phyloP scores from a whole-genome alignment of 1,140 invertebrate species.

The Eueides isabella region DNA sequence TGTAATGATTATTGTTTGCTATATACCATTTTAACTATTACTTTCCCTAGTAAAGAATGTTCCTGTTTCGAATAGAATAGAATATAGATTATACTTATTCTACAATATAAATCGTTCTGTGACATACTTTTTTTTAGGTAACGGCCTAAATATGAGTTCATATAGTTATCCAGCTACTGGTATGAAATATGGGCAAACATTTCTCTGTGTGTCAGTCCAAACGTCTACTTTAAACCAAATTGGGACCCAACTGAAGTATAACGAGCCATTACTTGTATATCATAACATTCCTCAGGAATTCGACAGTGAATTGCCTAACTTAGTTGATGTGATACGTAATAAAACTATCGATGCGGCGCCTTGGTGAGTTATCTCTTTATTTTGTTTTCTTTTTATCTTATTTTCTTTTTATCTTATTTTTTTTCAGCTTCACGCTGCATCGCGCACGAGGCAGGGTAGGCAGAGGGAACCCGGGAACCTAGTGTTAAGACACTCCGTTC shows the following conservation, averaged over 20 bases:
- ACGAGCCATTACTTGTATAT: slow-evolving; percentile 84
- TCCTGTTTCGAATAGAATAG: too few relatives aligned
- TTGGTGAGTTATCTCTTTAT: slow-evolving; percentile 72
- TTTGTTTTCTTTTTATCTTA: not conserved
- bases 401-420: too few relatives aligned
- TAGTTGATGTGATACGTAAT: slow-evolving; percentile 85
- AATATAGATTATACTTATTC: too few relatives aligned
- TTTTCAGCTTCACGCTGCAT: too few relatives aligned
- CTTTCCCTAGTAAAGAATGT: too few relatives aligned
- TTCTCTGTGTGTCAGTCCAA: slow-evolving; percentile 91
- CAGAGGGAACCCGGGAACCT: too few relatives aligned
- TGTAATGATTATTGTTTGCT: too few relatives aligned
- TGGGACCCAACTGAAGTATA: slow-evolving; percentile 88
- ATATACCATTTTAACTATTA: too few relatives aligned
- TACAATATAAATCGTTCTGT: not conserved
- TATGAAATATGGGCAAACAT: slow-evolving; percentile 90
- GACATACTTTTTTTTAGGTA: slow-evolving; percentile 49
- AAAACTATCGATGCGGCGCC: slow-evolving; percentile 85
- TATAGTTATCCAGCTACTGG: slow-evolving; percentile 91
- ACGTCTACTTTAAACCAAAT: slow-evolving; percentile 86
- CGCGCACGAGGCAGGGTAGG: too few relatives aligned
- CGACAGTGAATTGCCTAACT: slow-evolving; percentile 80
- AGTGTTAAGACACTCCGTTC: too few relatives aligned
- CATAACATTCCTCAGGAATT: slow-evolving; percentile 82
- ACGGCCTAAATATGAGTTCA: slow-evolving; percentile 64